Conservation (phyloP, 2,113 vertebrate species). For the Salvelinus alpinus region DNA sequence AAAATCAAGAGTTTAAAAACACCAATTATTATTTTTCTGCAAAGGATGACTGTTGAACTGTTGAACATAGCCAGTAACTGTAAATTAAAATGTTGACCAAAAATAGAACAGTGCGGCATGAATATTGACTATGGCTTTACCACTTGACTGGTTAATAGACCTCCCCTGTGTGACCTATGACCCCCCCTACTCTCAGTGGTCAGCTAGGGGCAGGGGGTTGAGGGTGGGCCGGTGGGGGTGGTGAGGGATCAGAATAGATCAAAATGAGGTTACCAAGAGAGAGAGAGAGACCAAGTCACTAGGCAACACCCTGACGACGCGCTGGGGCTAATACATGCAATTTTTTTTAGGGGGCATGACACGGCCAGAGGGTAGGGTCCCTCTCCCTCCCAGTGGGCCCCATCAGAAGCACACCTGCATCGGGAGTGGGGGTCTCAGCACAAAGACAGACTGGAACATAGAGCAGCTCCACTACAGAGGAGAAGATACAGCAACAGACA, state of each 20-base stretch:
- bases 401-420: constrained; percentile 48
- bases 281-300: constrained; percentile 29
- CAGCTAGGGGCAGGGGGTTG: constrained; percentile 3
- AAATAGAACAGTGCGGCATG: too few species aligned
- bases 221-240: too few species aligned
- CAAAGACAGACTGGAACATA: neutral
- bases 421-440: neutral
- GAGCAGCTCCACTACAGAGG: constrained; percentile 1
- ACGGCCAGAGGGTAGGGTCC: constrained; percentile 21
- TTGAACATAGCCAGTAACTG: too few species aligned
- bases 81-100: too few species aligned
- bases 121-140: too few species aligned
- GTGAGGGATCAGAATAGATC: constrained; percentile 4
- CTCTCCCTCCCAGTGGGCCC: constrained; percentile 24
- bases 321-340: constrained; percentile 17
- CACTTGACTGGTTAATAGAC: too few species aligned
- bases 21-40: too few species aligned
- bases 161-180: too few species aligned
- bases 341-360: constrained; percentile 43
- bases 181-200: neutral
- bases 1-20: too few species aligned
- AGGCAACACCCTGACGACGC: constrained; percentile 46
- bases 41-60: too few species aligned
- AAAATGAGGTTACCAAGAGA: constrained; percentile 21
- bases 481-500: constrained; percentile 19